A percentile compares a stretch with the other conserved stretches of the same genome.
Conservation (phyloP, 2,888 invertebrate species). For the Tetheella fluctuosa region DNA sequence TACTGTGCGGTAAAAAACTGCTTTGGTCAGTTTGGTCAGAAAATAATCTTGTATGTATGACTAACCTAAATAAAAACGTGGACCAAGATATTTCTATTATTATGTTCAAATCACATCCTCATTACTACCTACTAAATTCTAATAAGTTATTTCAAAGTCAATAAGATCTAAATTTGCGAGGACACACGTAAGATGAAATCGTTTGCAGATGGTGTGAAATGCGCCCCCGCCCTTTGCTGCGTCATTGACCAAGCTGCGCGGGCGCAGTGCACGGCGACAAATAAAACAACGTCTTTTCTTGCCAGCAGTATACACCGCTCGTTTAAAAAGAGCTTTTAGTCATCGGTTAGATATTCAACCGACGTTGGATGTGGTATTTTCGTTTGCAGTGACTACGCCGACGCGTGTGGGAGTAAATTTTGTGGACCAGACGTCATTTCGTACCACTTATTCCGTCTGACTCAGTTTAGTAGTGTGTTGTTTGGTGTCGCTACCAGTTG, state of each 20-base stretch:
- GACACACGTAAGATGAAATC: conserved; percentile 23
- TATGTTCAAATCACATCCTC: too few species aligned
- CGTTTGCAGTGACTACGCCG: conserved; percentile 31
- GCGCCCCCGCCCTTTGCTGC: conserved; percentile 38
- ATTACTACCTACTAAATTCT: too few species aligned
- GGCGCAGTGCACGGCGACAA: conserved; percentile 25
- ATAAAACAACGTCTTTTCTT: conserved; percentile 21
- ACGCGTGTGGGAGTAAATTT: conserved; percentile 35
- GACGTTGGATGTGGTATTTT: conserved; percentile 47
- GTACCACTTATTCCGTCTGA: conserved; percentile 18
- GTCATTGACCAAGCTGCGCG: conserved; percentile 49
- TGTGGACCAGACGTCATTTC: conserved; percentile 34
- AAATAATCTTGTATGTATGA: too few species aligned
- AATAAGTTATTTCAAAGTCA: too few species aligned
- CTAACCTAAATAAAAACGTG: too few species aligned
- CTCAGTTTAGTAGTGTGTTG: conserved; percentile 52
- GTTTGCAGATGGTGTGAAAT: conserved; percentile 52
- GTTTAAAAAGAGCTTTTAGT: conserved; percentile 39
- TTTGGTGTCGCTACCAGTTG: conserved; percentile 40
- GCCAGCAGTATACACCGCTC: conserved; percentile 47
- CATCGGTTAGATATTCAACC: conserved; percentile 37
- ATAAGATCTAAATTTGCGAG: too few species aligned
- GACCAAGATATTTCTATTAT: too few species aligned
- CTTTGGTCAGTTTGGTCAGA: too few species aligned
- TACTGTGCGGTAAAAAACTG: too few species aligned